Conservation (phyloP, 2,888 invertebrate genomes). For the Rhagophthalmus giganteus region DNA sequence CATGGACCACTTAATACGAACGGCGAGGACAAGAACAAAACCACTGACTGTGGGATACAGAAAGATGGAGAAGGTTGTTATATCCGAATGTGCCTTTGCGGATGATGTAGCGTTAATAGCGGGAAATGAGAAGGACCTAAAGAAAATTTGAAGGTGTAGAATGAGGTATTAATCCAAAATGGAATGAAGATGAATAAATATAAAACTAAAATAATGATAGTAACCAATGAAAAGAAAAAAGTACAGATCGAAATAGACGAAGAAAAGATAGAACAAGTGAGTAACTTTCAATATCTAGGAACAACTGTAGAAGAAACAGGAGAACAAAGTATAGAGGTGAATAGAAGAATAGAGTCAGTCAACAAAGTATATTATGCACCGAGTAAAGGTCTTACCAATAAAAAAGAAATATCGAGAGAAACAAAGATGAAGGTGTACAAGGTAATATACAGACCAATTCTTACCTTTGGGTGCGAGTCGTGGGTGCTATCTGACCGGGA, state of each 20-base stretch:
- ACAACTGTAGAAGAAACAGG: constrained; percentile 4
- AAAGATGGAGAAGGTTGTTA: constrained; percentile 1
- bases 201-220: constrained; percentile 3
- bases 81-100: constrained; percentile 6
- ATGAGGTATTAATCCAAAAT: constrained; percentile 2
- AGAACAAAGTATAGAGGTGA: constrained; percentile 2
- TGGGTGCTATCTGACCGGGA: constrained; percentile 6
- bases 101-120: constrained; percentile 5
- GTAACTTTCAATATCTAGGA: constrained; percentile 1
- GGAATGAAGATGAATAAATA: too few species aligned
- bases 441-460: not conserved
- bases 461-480: constrained; percentile 3
- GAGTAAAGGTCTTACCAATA: too few species aligned
- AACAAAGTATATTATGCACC: constrained; percentile 3
- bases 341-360: constrained; percentile 1
- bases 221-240: constrained; percentile 1
- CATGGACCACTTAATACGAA: constrained; percentile 6
- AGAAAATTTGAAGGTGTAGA: constrained; percentile 1
- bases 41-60: constrained; percentile 3
- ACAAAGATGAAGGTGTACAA: constrained; percentile 6
- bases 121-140: not conserved
- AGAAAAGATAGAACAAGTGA: constrained; percentile 7
- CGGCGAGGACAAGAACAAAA: constrained; percentile 2
- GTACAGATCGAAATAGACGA: constrained; percentile 1
- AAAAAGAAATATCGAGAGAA: constrained; percentile 5